Percentiles rank a stretch among this genome's conserved stretches.
Conservation (phyloP, 2,797 vertebrate species). For the Microcaecilia unicolor region DNA sequence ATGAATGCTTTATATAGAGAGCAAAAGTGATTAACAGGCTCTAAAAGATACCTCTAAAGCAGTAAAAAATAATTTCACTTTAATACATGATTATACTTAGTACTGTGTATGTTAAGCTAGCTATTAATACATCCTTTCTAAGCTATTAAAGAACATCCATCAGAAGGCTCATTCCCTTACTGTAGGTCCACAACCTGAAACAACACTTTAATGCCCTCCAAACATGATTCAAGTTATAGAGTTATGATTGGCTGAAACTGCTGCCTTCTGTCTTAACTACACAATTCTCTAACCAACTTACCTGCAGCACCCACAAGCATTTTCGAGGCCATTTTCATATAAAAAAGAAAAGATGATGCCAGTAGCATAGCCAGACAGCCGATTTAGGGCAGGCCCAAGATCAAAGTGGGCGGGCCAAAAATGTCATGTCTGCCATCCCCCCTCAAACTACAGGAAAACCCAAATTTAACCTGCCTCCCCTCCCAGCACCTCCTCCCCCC, state of each 20-base stretch:
- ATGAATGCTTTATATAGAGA: constrained; percentile 8
- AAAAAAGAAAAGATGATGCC: too few species aligned
- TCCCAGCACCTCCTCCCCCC: too few species aligned
- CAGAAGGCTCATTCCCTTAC: constrained; percentile 31
- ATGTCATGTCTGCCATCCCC: too few species aligned
- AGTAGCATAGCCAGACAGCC: too few species aligned
- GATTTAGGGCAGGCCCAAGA: too few species aligned
- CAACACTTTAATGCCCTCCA: constrained; percentile 21
- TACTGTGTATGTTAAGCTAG: constrained; percentile 1
- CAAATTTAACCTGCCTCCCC: too few species aligned
- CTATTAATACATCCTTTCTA: constrained; percentile 10
- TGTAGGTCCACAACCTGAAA: constrained; percentile 18
- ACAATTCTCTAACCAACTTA: constrained; percentile 33
- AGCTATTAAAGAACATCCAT: too few species aligned
- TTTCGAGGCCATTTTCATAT: too few species aligned
- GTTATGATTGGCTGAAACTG: neutral
- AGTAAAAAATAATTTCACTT: constrained; percentile 3
- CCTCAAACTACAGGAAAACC: too few species aligned
- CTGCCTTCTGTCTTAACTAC: constrained; percentile 12
- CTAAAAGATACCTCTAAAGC: constrained; percentile 5
- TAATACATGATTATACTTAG: neutral
- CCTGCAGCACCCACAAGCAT: constrained; percentile 33
- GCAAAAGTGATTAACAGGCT: constrained; percentile 12
- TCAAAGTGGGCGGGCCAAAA: too few species aligned
- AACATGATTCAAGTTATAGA: constrained; percentile 11